These are phyloP conservation scores for Heloderma charlesbogerti DNA, from an alignment of 2,113 vertebrate species.

Conservation along the genomic window DNA sequence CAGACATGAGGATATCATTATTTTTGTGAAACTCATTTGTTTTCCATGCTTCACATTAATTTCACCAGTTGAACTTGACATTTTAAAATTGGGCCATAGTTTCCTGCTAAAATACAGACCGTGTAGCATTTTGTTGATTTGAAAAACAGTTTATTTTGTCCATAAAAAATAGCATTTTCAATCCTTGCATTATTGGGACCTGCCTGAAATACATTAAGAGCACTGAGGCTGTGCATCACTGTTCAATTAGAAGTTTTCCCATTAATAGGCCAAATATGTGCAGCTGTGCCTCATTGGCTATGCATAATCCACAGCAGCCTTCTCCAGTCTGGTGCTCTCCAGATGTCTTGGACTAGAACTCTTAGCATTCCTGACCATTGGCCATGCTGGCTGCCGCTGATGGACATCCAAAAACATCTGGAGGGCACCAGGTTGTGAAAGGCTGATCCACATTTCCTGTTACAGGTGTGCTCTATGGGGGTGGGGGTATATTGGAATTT, in stretches of 20 bases:
- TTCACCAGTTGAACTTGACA: slow-evolving; percentile 1
- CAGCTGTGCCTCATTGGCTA: not conserved
- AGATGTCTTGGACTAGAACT: too few species aligned
- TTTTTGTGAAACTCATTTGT: slow-evolving; percentile 21
- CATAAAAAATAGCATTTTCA: not conserved
- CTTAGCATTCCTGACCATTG: too few species aligned
- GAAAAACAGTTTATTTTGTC: not conserved
- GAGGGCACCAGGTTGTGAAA: not conserved
- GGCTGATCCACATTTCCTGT: not conserved
- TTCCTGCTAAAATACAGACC: not conserved
- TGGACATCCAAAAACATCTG: too few species aligned
- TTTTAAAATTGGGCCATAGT: not conserved
- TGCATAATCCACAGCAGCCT: not conserved
- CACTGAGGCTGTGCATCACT: not conserved
- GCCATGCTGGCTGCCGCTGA: too few species aligned
- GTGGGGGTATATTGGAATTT: not conserved
- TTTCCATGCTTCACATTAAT: slow-evolving; percentile 21
- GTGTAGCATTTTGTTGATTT: not conserved
- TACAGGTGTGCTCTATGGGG: not conserved
- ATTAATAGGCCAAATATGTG: not conserved
- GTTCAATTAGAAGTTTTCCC: not conserved
- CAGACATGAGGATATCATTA: slow-evolving; percentile 1
- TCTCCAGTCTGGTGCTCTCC: not conserved
- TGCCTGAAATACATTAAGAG: not conserved
- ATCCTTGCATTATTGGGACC: not conserved